Conservation (phyloP, 2,797 vertebrate genomes). For the Muscicapa striata region DNA sequence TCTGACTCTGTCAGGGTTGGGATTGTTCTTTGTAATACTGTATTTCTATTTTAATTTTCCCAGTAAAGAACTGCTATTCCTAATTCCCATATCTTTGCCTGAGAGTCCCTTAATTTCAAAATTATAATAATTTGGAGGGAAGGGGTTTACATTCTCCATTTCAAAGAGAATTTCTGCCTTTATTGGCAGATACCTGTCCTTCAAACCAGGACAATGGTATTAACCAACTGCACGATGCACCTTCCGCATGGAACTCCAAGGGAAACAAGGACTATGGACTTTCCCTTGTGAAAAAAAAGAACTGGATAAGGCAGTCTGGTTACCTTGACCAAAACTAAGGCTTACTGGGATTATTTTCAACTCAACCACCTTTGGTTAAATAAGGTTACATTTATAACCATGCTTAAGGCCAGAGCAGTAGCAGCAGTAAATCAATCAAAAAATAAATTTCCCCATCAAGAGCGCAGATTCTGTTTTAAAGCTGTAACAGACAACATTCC, state of each 20-base stretch:
- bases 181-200: too few relatives aligned
- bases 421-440: background rate
- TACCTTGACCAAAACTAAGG: background rate
- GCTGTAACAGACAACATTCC: background rate
- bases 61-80: too few relatives aligned
- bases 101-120: too few relatives aligned
- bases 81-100: too few relatives aligned
- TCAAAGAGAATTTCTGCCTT: too few relatives aligned
- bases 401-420: background rate
- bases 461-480: background rate
- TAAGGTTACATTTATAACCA: background rate
- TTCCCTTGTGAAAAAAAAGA: background rate
- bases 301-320: background rate
- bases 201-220: too few relatives aligned
- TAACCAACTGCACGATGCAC: background rate
- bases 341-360: background rate
- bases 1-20: too few relatives aligned
- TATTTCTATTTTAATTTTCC: too few relatives aligned
- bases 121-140: too few relatives aligned
- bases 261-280: background rate
- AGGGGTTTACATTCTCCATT: too few relatives aligned
- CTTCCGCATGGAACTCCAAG: rapidly evolving
- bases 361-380: background rate
- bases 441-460: background rate
- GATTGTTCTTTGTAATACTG: too few relatives aligned